Evolutionary conservation across 2,113 vertebrate species (phyloP).

Genomic region (Rhabdomys dilectus): DNA sequence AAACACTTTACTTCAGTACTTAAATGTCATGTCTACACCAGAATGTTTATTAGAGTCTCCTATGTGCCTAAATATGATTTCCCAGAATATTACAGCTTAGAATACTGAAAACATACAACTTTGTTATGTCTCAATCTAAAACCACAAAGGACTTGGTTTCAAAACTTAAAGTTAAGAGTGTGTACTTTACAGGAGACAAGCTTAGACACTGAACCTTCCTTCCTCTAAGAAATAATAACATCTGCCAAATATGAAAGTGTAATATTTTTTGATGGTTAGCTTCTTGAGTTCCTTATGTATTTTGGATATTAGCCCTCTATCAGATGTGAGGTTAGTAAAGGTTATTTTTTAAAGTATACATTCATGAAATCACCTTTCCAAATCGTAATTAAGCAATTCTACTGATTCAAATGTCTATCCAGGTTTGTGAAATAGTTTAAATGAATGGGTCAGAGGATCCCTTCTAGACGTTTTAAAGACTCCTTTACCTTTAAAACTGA

Average conservation of each 20-base stretch:
- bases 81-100: background rate
- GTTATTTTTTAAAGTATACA: conserved; percentile 5
- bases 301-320: too few species aligned
- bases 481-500: background rate
- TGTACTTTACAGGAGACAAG: background rate
- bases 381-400: background rate
- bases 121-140: conserved; percentile 6
- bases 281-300: too few species aligned
- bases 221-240: background rate
- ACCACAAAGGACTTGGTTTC: background rate
- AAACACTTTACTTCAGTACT: conserved; percentile 55
- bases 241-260: conserved; percentile 39
- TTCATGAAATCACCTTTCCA: background rate
- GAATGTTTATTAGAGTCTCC: background rate
- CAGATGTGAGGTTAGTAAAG: too few species aligned
- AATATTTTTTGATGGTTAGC: background rate
- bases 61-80: background rate
- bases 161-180: background rate
- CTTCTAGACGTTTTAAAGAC: background rate
- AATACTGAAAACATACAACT: background rate
- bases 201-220: background rate
- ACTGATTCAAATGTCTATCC: background rate
- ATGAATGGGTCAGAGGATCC: background rate
- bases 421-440: background rate
- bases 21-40: background rate